Evolutionary conservation across 2,797 vertebrate genomes (phyloP).

Genomic region (Alosa sapidissima): DNA sequence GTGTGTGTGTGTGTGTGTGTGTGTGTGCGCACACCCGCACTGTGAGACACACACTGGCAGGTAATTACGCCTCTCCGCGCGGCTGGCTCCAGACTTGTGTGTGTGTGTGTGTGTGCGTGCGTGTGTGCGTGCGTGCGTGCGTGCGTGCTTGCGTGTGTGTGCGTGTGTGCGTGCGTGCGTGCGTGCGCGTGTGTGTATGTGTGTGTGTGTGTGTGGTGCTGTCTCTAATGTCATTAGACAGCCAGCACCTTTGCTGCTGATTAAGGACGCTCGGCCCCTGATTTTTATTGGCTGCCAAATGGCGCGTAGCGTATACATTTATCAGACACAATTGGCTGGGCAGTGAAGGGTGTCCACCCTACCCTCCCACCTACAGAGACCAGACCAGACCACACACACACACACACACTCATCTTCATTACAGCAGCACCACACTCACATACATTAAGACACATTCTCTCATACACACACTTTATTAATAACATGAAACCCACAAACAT

Average conservation of each 20-base stretch:
- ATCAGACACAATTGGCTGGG: conserved; percentile 71
- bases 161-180: not conserved
- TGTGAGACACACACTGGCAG: conserved; percentile 36
- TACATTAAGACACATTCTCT: not conserved
- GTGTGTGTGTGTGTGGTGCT: conserved; percentile 43
- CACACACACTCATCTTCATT: not conserved
- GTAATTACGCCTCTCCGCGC: conserved; percentile 34
- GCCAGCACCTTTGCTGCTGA: conserved; percentile 64
- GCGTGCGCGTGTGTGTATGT: not conserved
- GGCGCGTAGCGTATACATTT: conserved; percentile 78
- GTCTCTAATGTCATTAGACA: conserved; percentile 61
- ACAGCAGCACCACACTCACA: not conserved
- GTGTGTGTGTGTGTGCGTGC: conserved; percentile 38
- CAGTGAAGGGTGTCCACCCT: conserved; percentile 54
- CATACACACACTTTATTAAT: not conserved
- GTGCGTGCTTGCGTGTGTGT: not conserved
- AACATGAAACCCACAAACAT: not conserved
- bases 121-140: not conserved
- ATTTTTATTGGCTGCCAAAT: conserved; percentile 79
- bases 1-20: not conserved
- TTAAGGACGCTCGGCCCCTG: conserved; percentile 68
- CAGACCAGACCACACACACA: not conserved
- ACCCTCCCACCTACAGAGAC: conserved; percentile 46
- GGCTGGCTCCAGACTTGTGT: not conserved
- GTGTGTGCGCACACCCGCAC: not conserved